Conservation (phyloP, 2,888 invertebrate species). For the Ceramica pisi region DNA sequence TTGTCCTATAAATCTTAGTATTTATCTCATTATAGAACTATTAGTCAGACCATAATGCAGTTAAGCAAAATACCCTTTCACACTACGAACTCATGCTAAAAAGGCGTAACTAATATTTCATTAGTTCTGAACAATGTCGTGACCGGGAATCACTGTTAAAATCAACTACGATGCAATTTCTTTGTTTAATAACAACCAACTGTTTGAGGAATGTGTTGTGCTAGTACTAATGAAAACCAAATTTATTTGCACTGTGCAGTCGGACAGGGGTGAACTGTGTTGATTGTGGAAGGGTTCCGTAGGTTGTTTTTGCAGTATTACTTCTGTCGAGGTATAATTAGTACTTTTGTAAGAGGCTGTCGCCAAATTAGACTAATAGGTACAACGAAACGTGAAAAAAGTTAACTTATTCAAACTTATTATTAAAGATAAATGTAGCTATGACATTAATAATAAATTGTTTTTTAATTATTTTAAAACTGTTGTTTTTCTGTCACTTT, state of each 20-base stretch:
- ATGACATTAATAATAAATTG: too few species aligned
- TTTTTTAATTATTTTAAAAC: too few species aligned
- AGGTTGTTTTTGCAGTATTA: not conserved
- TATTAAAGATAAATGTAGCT: too few species aligned
- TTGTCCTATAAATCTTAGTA: not conserved
- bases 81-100: conserved; percentile 36
- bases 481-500: too few species aligned
- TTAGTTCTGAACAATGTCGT: conserved; percentile 58
- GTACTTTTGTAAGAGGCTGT: not conserved
- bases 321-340: not conserved
- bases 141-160: conserved; percentile 64
- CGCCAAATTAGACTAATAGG: too few species aligned
- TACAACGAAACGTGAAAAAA: too few species aligned
- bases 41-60: not conserved
- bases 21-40: not conserved
- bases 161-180: conserved; percentile 67
- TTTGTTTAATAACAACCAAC: conserved; percentile 67
- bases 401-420: too few species aligned
- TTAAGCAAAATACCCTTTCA: not conserved
- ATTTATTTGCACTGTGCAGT: conserved; percentile 63
- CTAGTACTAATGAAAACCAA: conserved; percentile 67
- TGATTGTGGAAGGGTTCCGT: conserved; percentile 40
- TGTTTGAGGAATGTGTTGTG: conserved; percentile 68
- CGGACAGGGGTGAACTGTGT: conserved; percentile 11
- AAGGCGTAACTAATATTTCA: conserved; percentile 62